Conservation (phyloP, 2,113 vertebrate genomes). For the crab-eating macaque (Macaca fascicularis) region T2T-MFA8v1.1 NC_088378.1:46568501-46569000, state of each 20-base stretch:
- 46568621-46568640: background rate
- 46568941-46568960: no score
- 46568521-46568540: constrained; percentile 37
- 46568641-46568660: constrained; percentile 12
- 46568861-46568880: no score
- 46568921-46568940: no score
- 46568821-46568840: background rate
- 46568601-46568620: background rate
- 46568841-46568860: background rate
- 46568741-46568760: constrained; percentile 1
- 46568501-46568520: background rate
- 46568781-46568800: background rate
- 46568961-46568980: no score
- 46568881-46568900: no score
- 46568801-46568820: background rate
- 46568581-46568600: background rate
- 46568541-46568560: background rate
- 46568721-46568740: background rate
- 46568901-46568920: no score
- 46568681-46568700: background rate
- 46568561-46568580: background rate
- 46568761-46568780: background rate
- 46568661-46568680: background rate
- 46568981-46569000: no score
- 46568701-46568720: background rate